These are phyloP conservation scores for Prionace glauca DNA, from an alignment of 2,797 vertebrate species.

Conservation along the genomic window DNA sequence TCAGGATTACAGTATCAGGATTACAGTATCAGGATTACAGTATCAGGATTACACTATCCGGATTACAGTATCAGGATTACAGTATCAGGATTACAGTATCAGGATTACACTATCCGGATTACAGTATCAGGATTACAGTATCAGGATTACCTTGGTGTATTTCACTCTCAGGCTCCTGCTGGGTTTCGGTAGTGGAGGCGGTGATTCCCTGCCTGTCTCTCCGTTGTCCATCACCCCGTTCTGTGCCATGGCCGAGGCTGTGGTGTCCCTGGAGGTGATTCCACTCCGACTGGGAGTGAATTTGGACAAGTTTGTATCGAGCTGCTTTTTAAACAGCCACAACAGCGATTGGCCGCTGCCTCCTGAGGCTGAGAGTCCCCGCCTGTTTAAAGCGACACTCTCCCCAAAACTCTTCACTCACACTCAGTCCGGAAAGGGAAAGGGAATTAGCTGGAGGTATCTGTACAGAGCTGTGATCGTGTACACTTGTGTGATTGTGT, in stretches of 20 bases:
- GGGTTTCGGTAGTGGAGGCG: slow-evolving; percentile 61
- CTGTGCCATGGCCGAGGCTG: slow-evolving; percentile 54
- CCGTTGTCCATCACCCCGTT: slow-evolving; percentile 76
- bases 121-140: no score
- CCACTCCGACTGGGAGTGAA: no score
- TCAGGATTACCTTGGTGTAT: slow-evolving; percentile 68
- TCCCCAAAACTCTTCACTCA: neutral
- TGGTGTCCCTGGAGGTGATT: neutral
- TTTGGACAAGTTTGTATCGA: neutral
- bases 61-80: no score
- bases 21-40: no score
- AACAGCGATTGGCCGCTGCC: slow-evolving; percentile 11
- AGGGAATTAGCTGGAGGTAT: neutral
- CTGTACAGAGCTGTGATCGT: no score
- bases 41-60: no score
- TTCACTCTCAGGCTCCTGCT: slow-evolving; percentile 63
- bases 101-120: no score
- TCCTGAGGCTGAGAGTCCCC: neutral
- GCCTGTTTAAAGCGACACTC: slow-evolving; percentile 34
- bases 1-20: no score
- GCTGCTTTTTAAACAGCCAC: neutral
- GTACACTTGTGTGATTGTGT: neutral
- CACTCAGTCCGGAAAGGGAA: neutral
- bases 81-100: no score
- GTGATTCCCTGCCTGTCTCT: slow-evolving; percentile 52